Conservation (phyloP, 2,797 vertebrate species). For the Rhincodon typus region DNA sequence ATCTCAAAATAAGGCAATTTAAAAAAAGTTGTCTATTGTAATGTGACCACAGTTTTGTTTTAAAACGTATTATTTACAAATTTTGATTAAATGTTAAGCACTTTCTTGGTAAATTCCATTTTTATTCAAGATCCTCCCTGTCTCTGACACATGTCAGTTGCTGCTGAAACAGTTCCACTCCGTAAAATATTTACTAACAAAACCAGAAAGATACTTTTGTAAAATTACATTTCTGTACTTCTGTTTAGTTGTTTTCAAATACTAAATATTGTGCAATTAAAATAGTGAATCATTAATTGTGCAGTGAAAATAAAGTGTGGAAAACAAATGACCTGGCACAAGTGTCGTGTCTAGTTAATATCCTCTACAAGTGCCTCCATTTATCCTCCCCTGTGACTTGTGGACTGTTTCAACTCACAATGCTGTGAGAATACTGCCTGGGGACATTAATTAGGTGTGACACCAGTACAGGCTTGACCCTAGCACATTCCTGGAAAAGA, state of each 20-base stretch:
- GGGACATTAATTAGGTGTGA: slow-evolving; percentile 37
- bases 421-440: slow-evolving; percentile 31
- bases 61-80: background rate
- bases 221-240: background rate
- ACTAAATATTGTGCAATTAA: background rate
- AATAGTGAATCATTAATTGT: slow-evolving; percentile 7
- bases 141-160: background rate
- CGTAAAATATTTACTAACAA: background rate
- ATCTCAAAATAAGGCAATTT: background rate
- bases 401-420: slow-evolving; percentile 25
- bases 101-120: background rate
- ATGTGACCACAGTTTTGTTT: background rate
- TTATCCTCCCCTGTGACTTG: slow-evolving; percentile 36
- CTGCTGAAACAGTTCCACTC: background rate
- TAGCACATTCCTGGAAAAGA: slow-evolving; percentile 7
- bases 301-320: slow-evolving; percentile 18
- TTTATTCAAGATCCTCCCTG: background rate
- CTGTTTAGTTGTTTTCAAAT: background rate
- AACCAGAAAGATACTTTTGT: background rate
- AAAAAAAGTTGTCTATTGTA: background rate
- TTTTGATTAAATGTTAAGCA: background rate
- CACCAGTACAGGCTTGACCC: slow-evolving; percentile 26
- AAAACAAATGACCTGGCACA: slow-evolving; percentile 35
- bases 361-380: slow-evolving; percentile 33
- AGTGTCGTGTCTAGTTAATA: slow-evolving; percentile 37